These are phyloP conservation scores for Meloe dianella DNA, from an alignment of 2,888 invertebrate species.

Conservation along the genomic window DNA sequence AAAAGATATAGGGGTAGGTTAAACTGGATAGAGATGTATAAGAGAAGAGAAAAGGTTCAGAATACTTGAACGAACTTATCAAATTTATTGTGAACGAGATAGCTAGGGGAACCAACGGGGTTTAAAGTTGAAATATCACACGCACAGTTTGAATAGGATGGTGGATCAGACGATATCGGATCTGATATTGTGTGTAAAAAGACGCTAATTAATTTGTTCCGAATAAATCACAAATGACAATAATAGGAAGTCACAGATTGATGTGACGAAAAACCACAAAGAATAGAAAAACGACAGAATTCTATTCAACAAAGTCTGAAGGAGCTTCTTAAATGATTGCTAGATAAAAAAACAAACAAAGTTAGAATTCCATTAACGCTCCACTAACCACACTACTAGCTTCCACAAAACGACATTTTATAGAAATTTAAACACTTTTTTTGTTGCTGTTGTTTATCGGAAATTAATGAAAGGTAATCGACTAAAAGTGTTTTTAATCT, in stretches of 20 bases:
- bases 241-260: background rate
- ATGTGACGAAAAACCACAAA: too few relatives aligned
- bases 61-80: conserved; percentile 39
- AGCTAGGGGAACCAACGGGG: conserved; percentile 25
- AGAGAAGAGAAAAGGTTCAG: conserved; percentile 24
- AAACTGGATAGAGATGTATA: conserved; percentile 13
- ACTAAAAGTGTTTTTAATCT: background rate
- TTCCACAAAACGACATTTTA: conserved; percentile 50
- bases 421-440: background rate
- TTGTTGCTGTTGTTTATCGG: background rate
- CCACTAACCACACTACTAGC: conserved; percentile 52
- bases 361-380: conserved; percentile 47
- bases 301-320: background rate
- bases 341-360: conserved; percentile 50
- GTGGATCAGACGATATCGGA: conserved; percentile 33
- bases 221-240: too few relatives aligned
- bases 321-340: too few relatives aligned
- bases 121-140: conserved; percentile 36
- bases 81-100: conserved; percentile 39
- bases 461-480: background rate
- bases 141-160: background rate
- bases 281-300: background rate
- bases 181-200: conserved; percentile 18
- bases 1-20: conserved; percentile 18
- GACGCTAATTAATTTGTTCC: conserved; percentile 5